Percentiles rank a stretch among this genome's conserved stretches.
Conservation (phyloP, 2,113 vertebrate genomes). For the Neomonachus schauinslandi region DNA sequence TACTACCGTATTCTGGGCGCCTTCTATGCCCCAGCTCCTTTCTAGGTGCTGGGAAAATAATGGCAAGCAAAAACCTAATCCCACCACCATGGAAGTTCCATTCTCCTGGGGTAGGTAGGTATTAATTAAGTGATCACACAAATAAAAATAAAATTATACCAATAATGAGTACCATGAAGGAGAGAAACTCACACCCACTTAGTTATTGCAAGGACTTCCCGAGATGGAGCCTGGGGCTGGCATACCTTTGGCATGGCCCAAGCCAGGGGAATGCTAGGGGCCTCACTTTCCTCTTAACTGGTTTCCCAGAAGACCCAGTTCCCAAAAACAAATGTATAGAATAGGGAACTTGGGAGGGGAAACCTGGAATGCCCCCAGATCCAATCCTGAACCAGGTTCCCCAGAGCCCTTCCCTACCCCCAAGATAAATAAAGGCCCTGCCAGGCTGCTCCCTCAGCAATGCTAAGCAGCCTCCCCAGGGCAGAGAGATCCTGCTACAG, state of each 20-base stretch:
- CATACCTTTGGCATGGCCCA: neutral
- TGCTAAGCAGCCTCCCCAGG: neutral
- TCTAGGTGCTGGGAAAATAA: neutral
- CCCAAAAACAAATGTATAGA: conserved; percentile 31
- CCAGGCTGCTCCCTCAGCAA: neutral
- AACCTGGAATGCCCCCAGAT: neutral
- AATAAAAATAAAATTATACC: neutral
- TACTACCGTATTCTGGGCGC: neutral
- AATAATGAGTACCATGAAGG: neutral
- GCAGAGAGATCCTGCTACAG: neutral
- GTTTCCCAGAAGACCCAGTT: conserved; percentile 58
- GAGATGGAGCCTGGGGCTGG: neutral
- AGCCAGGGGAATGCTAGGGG: neutral
- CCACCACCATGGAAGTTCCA: neutral
- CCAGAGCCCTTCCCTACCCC: neutral
- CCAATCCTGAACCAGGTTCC: neutral
- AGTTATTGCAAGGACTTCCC: neutral
- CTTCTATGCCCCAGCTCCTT: neutral
- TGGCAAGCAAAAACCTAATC: neutral
- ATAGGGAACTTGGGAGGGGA: neutral
- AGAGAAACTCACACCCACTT: neutral
- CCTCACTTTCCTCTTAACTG: conserved; percentile 43
- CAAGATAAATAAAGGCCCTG: conserved; percentile 41
- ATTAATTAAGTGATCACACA: neutral
- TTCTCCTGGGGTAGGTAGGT: neutral